A percentile compares a stretch with the other conserved stretches of the same genome.
Conservation (phyloP, 2,113 vertebrate species). For the Notiomystis cincta region DNA sequence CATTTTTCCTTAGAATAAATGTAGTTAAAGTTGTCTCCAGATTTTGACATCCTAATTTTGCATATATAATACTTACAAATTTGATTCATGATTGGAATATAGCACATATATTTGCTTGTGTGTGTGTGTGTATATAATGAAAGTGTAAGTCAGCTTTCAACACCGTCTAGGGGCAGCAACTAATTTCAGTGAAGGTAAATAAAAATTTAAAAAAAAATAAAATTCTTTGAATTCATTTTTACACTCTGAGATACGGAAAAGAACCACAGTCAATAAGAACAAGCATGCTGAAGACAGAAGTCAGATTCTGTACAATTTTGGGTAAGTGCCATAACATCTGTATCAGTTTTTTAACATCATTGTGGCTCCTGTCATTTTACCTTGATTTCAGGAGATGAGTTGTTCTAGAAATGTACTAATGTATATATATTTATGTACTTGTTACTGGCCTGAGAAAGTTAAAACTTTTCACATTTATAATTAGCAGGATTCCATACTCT, state of each 20-base stretch:
- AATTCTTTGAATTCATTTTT: not conserved
- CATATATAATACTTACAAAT: not conserved
- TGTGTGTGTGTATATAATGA: not conserved
- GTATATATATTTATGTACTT: not conserved
- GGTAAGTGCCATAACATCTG: not conserved
- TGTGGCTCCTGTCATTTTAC: not conserved
- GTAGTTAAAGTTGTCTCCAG: not conserved
- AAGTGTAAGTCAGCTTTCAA: not conserved
- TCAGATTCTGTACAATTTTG: not conserved
- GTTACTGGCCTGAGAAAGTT: not conserved
- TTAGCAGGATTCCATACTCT: not conserved
- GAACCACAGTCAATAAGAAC: not conserved
- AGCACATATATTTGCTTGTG: fast-evolving
- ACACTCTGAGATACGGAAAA: not conserved
- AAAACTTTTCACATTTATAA: not conserved
- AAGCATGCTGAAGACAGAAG: not conserved
- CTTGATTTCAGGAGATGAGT: not conserved
- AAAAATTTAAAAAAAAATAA: not conserved
- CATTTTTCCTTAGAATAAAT: not conserved
- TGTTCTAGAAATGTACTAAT: not conserved
- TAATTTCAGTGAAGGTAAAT: not conserved
- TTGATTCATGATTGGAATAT: not conserved
- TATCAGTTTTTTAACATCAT: not conserved
- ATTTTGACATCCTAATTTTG: not conserved
- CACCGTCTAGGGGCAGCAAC: not conserved